Base-by-base conservation (phyloP, 2,797 vertebrate species). In the Chaetodon trifasciatus region DNA sequence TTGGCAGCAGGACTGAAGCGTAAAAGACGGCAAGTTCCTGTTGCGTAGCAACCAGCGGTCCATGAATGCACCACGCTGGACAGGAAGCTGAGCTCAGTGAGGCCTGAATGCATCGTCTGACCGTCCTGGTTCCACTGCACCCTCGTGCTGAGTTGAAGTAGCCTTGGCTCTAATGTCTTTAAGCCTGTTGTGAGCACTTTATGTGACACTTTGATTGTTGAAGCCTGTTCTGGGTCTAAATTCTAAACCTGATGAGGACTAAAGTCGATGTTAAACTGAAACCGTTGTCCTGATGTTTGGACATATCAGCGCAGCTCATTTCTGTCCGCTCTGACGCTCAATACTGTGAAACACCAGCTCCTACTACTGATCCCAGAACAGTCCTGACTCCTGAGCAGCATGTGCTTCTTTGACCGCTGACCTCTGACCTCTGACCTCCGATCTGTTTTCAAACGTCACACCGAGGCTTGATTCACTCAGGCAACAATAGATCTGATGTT, bases 31-130 rank as follows among this genome's bases (percentile, higher is more conserved):
- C 10, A 42, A 28, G 16, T 0, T 46, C 44, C 72, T 44, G 68
- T 70, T 82, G 40, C 6, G 24, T 15, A 49, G 46, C 67, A 21
- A 58, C 23, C 32, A 37, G 61, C 4, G 7, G 55, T 66, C 74
- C 67, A 2, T 76, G 65, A 89, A 85, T 17, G 3, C 72, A 76
- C 64, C 57, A 49, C 19, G 42, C 61, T 74, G 74, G 60, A 44
- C 68, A 68, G 65, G 66, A 78, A 28, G 40, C 39, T 71, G 42
- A 60, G 35, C 44, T 56, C 73, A 9, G 49, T 3, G 37, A 70
- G n/a, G 24, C 65, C 70, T 21, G 75, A 85, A 64, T 0, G 21
- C 64, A 11, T 40, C 79, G 3, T 32, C 21, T 32, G 61, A n/a
- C 58, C 3, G 1, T 70, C 32, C 64, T 19, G n/a, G 46, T 50